Percentiles rank a stretch among this genome's conserved stretches.
phyloP scores from a whole-genome alignment of 2,113 vertebrate genomes.

The Gavia stellata region DNA sequence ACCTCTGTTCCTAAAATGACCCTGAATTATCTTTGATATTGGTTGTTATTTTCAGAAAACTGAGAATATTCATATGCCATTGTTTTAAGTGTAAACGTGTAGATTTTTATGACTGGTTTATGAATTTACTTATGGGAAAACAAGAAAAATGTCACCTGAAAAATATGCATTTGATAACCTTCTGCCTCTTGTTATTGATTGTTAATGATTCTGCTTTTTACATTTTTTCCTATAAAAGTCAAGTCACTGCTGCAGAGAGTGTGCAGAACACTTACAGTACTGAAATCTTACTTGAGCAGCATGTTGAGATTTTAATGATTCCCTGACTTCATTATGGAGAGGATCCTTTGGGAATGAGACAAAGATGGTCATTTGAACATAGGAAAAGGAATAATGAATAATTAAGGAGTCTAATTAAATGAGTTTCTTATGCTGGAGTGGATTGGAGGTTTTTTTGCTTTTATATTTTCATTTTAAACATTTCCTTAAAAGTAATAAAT shows the following conservation, averaged over 20 bases:
- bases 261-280: neutral
- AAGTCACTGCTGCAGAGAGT: neutral
- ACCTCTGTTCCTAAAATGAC: neutral
- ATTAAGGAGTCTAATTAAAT: constrained; percentile 26
- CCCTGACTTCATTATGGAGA: constrained; percentile 45
- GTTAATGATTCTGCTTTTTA: neutral
- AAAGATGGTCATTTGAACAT: constrained; percentile 4
- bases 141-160: neutral
- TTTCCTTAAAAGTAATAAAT: neutral
- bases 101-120: neutral
- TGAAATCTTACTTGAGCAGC: neutral
- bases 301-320: constrained; percentile 19
- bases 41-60: neutral
- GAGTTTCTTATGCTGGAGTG: neutral
- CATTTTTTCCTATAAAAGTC: neutral
- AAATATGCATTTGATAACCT: neutral
- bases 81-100: neutral
- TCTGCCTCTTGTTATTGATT: neutral
- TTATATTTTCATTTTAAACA: neutral
- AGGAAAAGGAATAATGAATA: constrained; percentile 38
- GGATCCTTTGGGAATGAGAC: neutral
- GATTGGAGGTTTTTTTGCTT: neutral
- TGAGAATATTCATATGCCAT: neutral
- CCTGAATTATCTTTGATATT: neutral
- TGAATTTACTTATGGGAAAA: neutral